Base-by-base conservation (phyloP, 1,140 invertebrate genomes). In the Drosophila grimshawi region DNA sequence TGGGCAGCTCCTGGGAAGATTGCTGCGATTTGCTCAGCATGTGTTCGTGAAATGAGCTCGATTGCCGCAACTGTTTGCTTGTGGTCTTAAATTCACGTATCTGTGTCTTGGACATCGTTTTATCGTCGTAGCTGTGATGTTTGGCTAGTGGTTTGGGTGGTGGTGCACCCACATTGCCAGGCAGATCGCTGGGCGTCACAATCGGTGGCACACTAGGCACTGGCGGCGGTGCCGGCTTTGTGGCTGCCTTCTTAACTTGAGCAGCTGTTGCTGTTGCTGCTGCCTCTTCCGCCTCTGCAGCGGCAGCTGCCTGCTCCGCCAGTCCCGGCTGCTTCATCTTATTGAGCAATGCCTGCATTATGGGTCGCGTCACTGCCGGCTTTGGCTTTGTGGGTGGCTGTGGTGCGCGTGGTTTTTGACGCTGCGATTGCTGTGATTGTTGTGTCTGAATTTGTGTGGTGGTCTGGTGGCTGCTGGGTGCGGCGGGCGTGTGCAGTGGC, bases 11-110 rank as follows among this genome's bases (percentile, higher is more conserved):
- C n/a, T 89, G 80, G 0, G 90, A 91, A 11, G 90, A 91, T 71
- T 92, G 90, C 57, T 92, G 90, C 5, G 90, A 92, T 29, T 90
- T 93, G 43, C 92, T 88, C 5, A 95, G 82, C 90, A 94, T 94
- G 83, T 95, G 94, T 80, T 95, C 94, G 73, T 95, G 94, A 68
- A 95, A 95, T 6, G 94, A 95, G 92, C 94, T 94, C 64, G 94
- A 94, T 88, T 94, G 94, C 2, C 94, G 92, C 71, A 94, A 92
- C 80, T 94, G 94, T 71, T 94, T 94, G 60, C 93, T 94, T 6
- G 92, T 93, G 86, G 92, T 93, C 86, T 94, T 95, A 72, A 94
- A 95, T 74, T 95, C 94, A 60, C 94, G 94, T 68, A 95, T 94
- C 92, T 95, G 94, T 74, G 94, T 93, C 79, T 94, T 94, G 1